A percentile compares a stretch with the other conserved stretches of the same genome.
Conservation (phyloP, 2,113 vertebrate species). For the Pluvialis apricaria region DNA sequence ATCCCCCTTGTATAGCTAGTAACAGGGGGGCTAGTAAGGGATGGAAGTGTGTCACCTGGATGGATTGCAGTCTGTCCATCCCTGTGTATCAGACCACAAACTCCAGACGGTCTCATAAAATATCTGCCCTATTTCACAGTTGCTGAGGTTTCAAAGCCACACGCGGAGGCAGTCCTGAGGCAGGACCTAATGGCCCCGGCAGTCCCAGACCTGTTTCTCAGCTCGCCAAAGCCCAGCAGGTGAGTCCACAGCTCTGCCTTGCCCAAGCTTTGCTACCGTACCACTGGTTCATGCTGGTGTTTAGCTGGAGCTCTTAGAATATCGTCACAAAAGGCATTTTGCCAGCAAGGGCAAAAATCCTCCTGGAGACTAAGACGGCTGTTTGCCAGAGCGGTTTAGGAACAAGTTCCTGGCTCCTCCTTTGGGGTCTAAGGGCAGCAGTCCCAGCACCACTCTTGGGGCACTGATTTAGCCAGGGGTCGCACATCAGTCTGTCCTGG, state of each 20-base stretch:
- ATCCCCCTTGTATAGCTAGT: background rate
- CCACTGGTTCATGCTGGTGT: background rate
- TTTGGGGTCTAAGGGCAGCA: background rate
- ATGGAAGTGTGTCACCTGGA: accelerated
- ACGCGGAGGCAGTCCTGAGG: background rate
- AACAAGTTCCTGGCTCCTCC: background rate
- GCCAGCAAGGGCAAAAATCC: accelerated
- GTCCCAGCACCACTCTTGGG: accelerated
- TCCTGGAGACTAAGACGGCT: background rate
- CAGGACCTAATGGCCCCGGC: background rate
- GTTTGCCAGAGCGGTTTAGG: background rate
- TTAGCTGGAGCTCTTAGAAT: accelerated
- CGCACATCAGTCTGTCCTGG: accelerated
- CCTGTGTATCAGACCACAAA: background rate
- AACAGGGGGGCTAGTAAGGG: accelerated
- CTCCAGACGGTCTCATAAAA: background rate
- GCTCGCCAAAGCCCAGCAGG: background rate
- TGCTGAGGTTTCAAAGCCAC: constrained; percentile 32
- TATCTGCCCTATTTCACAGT: background rate
- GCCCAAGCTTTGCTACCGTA: background rate
- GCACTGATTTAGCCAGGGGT: background rate
- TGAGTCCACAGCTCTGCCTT: background rate
- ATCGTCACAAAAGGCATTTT: background rate
- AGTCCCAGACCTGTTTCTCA: background rate
- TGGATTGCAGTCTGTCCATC: background rate